Percentiles rank a stretch among this genome's conserved stretches.
Conservation (phyloP, 2,888 invertebrate species). For the Deroplatys truncata region DNA sequence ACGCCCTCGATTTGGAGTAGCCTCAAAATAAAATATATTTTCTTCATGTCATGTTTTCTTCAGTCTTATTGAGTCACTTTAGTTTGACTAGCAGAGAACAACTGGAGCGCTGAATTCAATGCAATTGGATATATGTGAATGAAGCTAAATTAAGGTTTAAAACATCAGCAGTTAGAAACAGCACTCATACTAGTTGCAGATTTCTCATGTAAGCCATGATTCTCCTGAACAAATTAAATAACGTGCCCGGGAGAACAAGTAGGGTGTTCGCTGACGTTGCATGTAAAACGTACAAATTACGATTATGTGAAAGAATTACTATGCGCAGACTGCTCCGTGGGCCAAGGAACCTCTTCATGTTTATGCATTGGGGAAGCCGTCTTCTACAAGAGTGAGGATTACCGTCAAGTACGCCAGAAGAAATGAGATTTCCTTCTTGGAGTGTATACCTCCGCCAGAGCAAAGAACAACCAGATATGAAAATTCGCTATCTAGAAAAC, state of each 20-base stretch:
- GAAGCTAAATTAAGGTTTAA: too few relatives aligned
- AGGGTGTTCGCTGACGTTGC: not conserved
- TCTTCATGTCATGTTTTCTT: too few relatives aligned
- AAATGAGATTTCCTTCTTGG: not conserved
- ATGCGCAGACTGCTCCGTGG: not conserved
- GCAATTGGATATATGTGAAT: too few relatives aligned
- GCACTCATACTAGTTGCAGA: not conserved
- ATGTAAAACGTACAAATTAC: not conserved
- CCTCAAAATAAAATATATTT: too few relatives aligned
- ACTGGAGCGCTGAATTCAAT: too few relatives aligned
- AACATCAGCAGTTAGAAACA: too few relatives aligned
- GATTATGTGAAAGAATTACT: not conserved
- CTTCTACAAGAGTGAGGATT: not conserved
- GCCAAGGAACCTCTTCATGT: not conserved
- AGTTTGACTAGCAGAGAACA: too few relatives aligned
- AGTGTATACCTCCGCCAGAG: too few relatives aligned
- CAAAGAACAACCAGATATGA: not conserved
- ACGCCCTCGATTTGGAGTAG: too few relatives aligned
- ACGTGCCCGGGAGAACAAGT: not conserved
- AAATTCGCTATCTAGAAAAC: too few relatives aligned
- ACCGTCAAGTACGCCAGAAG: not conserved
- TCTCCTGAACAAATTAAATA: not conserved
- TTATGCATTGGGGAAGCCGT: not conserved
- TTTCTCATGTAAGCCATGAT: not conserved
- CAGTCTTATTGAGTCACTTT: too few relatives aligned